Base-by-base conservation (phyloP, 2,888 invertebrate genomes). In the Hyalella azteca region DNA sequence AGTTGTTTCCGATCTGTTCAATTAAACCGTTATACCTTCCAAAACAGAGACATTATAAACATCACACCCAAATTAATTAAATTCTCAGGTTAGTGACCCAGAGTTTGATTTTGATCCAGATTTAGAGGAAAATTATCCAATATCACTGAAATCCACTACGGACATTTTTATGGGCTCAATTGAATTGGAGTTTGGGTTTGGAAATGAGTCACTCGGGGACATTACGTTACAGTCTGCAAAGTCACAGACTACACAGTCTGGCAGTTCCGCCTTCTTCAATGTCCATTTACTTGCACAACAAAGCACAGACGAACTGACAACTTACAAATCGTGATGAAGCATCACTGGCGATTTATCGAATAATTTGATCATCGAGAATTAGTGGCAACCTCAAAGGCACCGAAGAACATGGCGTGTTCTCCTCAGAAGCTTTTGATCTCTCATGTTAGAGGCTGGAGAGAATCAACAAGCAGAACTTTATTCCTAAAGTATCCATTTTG, bases 401-500 rank as follows among this genome's bases (percentile, higher is more conserved):
- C 66, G 66, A 66, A 66, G 19, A 3, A 29, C 29, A 7, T 36
- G 66, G 7, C 36, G 9, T 66, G 29, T 32, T 66, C 66, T 32
- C n/a, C 36, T 36, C 19, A n/a, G 36, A 66, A 36, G 19, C 26
- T 54, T 66, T 9, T 66, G 36, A 66, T 59, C 32, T n/a, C 29
- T 66, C 45, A n/a, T 66, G 9, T 66, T 29, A 36, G 19, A 2
- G 36, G 36, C 66, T 66, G 66, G 66, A 36, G 29, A 36, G 66
- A 66, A 66, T 66, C 36, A 36, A 66, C 36, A 66, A 66, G 19
- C 32, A 66, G 66, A 66, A 66, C 11, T 36, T 45, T 66, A 36
- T 66, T 36, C 66, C 66, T 15, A 66, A 66, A 66, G 36, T 29
- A 66, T 66, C 66, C 66, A 66, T 66, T 66, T 66, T 66, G 66